Evolutionary conservation across 2,888 invertebrate genomes (phyloP), one percentile per base, ranked within the genome.

Genomic region (Gortyna flavago): DNA sequence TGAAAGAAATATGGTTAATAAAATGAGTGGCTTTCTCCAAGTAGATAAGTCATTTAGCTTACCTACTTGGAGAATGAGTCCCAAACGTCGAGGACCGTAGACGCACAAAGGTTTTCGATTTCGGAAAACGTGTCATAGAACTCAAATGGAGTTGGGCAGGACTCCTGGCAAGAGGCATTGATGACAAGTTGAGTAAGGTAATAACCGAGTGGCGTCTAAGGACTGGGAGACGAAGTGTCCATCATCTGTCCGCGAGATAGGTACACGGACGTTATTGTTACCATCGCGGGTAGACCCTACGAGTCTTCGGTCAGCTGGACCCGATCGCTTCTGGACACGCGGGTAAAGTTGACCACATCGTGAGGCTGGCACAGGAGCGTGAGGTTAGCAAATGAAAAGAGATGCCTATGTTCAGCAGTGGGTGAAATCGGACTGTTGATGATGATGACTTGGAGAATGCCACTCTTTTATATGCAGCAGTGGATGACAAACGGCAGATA

Each of bases 1-100:
- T 72, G 18, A 80, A 72, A 75, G 7, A 67, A 38, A 76, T 8
- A 67, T 5, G 6, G 9, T 9, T 25, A 57, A n/a, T 41, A 8
- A 25, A 73, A 54, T 54, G 9, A 11, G 54, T 25, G 25, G 25
- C 9, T n/a, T 25, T 25, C 25, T 54, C 9, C 9, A 54, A 25
- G 11, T 54, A n/a, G 3, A 21, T 51, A 51, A 51, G 21, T 51
- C 21, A 21, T 51, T 51, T 13, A 44, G n/a, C 54, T 54, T 5
- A 61, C 4, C 18, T 29, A 38, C 18, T 38, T 21, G n/a, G 11
- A 35, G 59, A 68, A 32, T 9, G 18, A 48, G 7, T 54, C 25
- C 25, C 11, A 54, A 54, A n/a, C 25, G 25, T n/a, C 11, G 4
- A n/a, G 54, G 11, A 11, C 9, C 4, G 4, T 54, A 54, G 54